Percentiles rank a stretch among this genome's conserved stretches.
Conservation (phyloP, 2,113 vertebrate species). For the Nothobranchius kuhntae region DNA sequence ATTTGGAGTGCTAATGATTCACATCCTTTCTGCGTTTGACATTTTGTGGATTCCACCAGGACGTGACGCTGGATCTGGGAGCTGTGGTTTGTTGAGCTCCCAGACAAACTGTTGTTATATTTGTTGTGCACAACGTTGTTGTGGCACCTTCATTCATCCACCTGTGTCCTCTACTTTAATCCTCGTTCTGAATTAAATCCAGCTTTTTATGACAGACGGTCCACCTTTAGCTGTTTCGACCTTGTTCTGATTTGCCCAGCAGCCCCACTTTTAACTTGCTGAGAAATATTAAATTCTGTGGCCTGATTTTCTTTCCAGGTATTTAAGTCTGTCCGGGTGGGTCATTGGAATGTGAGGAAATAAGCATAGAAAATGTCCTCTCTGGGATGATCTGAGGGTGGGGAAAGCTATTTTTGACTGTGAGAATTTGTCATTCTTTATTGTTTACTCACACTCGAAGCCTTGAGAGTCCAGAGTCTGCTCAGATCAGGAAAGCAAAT, state of each 20-base stretch:
- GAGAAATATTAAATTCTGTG: constrained; percentile 19
- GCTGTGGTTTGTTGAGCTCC: constrained; percentile 1
- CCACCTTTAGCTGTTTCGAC: constrained; percentile 40
- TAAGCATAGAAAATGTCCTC: constrained; percentile 29
- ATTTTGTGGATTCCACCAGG: not conserved
- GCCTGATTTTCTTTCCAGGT: constrained; percentile 25
- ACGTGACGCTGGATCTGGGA: not conserved
- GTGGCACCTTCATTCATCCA: constrained; percentile 26
- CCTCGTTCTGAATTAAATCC: constrained; percentile 3
- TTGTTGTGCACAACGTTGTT: not conserved
- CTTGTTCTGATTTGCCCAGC: constrained; percentile 36
- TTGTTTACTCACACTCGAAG: constrained; percentile 12
- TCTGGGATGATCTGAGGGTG: too few species aligned
- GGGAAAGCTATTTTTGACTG: too few species aligned
- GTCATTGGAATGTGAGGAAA: constrained; percentile 45
- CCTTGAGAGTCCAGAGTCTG: constrained; percentile 48
- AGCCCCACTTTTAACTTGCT: constrained; percentile 3
- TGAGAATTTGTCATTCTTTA: constrained; percentile 17
- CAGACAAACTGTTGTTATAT: constrained; percentile 16
- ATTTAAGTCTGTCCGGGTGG: constrained; percentile 45
- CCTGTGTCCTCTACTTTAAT: not conserved
- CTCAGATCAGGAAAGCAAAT: constrained; percentile 13
- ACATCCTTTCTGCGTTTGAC: not conserved
- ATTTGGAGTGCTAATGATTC: constrained; percentile 29
- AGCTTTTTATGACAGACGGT: constrained; percentile 26